phyloP scores from a whole-genome alignment of 2,113 vertebrate genomes.

The Prunella himalayana region DNA sequence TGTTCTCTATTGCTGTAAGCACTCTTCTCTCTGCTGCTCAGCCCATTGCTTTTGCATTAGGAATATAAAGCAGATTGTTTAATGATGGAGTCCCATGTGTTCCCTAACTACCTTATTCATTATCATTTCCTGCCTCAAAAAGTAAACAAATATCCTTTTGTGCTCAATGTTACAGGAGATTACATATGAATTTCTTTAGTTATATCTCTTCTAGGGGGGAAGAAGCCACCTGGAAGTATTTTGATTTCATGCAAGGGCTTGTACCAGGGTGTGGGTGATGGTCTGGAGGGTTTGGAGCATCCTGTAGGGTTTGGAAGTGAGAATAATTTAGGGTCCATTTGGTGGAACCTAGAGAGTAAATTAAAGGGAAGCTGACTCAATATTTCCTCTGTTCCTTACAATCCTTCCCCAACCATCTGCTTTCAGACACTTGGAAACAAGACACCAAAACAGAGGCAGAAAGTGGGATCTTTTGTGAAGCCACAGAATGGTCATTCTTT shows the following conservation, averaged over 20 bases:
- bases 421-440: slow-evolving; percentile 6
- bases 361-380: not conserved
- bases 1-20: not conserved
- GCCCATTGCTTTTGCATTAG: not conserved
- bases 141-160: slow-evolving; percentile 51
- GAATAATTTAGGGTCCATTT: not conserved
- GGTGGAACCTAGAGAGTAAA: not conserved
- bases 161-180: slow-evolving; percentile 13
- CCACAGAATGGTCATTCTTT: not conserved
- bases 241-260: not conserved
- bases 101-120: slow-evolving; percentile 34
- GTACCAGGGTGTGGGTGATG: fast-evolving
- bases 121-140: slow-evolving; percentile 37
- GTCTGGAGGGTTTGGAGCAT: not conserved
- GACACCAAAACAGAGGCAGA: not conserved
- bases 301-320: not conserved
- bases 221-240: not conserved
- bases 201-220: not conserved
- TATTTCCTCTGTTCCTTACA: slow-evolving; percentile 27
- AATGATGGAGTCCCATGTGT: not conserved
- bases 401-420: slow-evolving; percentile 20
- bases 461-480: not conserved
- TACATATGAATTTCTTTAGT: slow-evolving; percentile 3
- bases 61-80: slow-evolving; percentile 42
- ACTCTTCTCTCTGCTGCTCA: not conserved